These are phyloP conservation scores for Sternotherus odoratus DNA, from an alignment of 2,797 vertebrate genomes.

Conservation along the genomic window DNA sequence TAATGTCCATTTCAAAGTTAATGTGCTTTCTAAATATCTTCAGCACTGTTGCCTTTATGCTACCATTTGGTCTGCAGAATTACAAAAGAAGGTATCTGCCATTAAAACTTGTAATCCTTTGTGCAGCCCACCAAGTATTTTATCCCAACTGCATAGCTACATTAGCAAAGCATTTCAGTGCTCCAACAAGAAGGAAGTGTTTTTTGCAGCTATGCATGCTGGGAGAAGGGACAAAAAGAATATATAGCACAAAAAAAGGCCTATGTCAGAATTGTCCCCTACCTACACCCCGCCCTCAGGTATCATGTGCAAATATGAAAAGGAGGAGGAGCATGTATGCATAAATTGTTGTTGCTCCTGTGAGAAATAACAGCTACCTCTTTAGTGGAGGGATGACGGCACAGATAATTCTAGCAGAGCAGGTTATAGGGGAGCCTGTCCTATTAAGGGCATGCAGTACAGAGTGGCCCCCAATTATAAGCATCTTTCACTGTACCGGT, in stretches of 20 bases:
- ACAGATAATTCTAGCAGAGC: neutral
- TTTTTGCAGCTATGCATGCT: neutral
- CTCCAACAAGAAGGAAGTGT: neutral
- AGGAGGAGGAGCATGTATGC: neutral
- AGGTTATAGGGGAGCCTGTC: neutral
- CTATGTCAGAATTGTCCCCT: neutral
- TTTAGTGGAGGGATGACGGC: neutral
- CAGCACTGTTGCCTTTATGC: conserved; percentile 32
- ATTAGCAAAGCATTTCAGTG: neutral
- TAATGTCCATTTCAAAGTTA: conserved; percentile 55
- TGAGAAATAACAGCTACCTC: conserved; percentile 14
- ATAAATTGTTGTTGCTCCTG: neutral
- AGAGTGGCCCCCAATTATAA: neutral
- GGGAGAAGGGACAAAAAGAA: neutral
- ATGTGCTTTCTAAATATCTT: conserved; percentile 53
- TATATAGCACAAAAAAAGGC: neutral
- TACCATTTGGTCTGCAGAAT: conserved; percentile 60
- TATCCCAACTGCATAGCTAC: neutral
- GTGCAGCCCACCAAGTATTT: neutral
- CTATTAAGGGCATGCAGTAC: neutral
- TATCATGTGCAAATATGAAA: neutral
- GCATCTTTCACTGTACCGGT: neutral
- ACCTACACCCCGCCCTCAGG: neutral
- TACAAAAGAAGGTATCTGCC: conserved; percentile 28
- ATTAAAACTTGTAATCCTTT: conserved; percentile 26